These are phyloP conservation scores for Actinernus sp. DNA, from an alignment of 92 coral and sea anemone genomes.

Conservation along the genomic window DNA sequence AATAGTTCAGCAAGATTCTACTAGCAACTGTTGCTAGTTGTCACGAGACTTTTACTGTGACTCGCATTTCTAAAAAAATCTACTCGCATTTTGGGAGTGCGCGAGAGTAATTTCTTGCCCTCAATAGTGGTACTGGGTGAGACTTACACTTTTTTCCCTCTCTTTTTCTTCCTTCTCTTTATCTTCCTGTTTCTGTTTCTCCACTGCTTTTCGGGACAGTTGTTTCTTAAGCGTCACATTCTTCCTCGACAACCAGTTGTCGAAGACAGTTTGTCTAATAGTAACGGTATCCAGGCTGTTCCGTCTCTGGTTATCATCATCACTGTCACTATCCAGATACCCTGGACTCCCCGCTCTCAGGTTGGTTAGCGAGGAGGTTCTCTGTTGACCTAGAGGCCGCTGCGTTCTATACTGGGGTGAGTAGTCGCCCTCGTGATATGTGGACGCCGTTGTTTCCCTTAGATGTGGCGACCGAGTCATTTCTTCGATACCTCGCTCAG, in stretches of 20 bases:
- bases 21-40: no score
- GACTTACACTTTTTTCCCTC: constrained; percentile 49
- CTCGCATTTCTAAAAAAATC: no score
- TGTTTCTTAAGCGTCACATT: constrained; percentile 69
- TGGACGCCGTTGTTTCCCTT: constrained; percentile 24
- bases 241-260: constrained; percentile 81
- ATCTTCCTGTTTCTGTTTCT: constrained; percentile 75
- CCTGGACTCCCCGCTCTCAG: constrained; percentile 61
- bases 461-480: constrained; percentile 80
- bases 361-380: constrained; percentile 74
- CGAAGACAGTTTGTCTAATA: constrained; percentile 85
- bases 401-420: constrained; percentile 18
- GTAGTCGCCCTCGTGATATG: constrained; percentile 7
- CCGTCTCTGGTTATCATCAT: constrained; percentile 51
- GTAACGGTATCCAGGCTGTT: constrained; percentile 66
- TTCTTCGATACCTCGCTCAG: constrained; percentile 64
- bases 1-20: no score
- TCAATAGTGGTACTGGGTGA: no score
- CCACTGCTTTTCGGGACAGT: constrained; percentile 60
- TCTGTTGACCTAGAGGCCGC: constrained; percentile 53
- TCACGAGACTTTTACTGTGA: no score
- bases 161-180: constrained; percentile 65
- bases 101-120: no score
- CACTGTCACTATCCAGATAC: constrained; percentile 27
- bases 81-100: no score